A percentile compares a stretch with the other conserved stretches of the same genome.
Evolutionary conservation across 2,797 vertebrate genomes (phyloP).

Genomic region (Tragelaphus oryx): DNA sequence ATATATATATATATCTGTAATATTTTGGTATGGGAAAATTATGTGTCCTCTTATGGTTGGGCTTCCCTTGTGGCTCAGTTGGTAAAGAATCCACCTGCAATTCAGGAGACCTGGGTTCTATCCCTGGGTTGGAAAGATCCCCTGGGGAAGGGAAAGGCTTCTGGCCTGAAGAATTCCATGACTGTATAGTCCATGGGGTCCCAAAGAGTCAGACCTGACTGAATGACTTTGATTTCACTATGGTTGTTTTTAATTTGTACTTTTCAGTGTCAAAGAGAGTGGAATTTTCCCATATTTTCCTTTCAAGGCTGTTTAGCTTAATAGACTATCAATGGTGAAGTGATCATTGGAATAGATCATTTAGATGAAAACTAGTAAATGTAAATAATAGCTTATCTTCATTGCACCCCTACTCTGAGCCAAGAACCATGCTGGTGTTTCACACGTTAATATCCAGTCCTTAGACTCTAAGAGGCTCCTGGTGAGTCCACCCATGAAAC

Average conservation of each 20-base stretch:
- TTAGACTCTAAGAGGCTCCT: neutral
- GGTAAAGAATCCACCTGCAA: neutral
- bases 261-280: neutral
- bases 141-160: neutral
- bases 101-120: neutral
- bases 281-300: neutral
- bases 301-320: neutral
- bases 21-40: neutral
- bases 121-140: neutral
- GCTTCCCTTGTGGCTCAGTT: neutral
- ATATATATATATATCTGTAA: neutral
- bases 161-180: neutral
- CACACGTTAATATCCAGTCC: accelerated
- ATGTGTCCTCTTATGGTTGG: neutral
- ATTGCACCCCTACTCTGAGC: neutral
- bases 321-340: neutral
- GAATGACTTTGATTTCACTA: neutral
- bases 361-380: neutral
- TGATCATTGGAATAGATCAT: neutral
- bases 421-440: neutral
- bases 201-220: accelerated
- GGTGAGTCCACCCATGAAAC: neutral
- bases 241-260: neutral
- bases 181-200: neutral
- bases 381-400: neutral